These are phyloP conservation scores for Yoshiicerus persimilis DNA, from an alignment of 1,140 invertebrate genomes.

Conservation along the genomic window DNA sequence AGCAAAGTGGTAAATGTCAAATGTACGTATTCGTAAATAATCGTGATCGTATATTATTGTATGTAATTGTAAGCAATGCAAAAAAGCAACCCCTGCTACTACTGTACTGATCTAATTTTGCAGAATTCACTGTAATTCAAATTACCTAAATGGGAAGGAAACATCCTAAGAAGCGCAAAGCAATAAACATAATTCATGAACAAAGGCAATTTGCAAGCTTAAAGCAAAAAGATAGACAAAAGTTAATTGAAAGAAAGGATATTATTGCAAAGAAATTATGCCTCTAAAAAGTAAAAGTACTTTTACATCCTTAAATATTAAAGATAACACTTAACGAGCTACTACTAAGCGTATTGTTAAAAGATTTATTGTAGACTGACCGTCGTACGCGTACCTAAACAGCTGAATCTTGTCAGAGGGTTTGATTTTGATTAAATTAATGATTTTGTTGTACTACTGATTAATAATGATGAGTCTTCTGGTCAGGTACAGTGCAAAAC, in stretches of 20 bases:
- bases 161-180: not conserved
- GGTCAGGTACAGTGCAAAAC: slow-evolving; percentile 1
- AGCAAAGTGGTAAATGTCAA: not conserved
- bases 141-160: not conserved
- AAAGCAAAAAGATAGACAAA: not conserved
- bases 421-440: not conserved
- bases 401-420: slow-evolving; percentile 9
- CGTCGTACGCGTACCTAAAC: slow-evolving; percentile 27
- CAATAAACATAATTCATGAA: not conserved
- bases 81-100: not conserved
- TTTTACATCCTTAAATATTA: not conserved
- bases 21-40: not conserved
- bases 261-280: not conserved
- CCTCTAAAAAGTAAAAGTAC: not conserved
- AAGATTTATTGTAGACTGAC: slow-evolving; percentile 28
- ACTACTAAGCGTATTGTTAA: not conserved
- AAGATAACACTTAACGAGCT: not conserved
- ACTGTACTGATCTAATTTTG: slow-evolving; percentile 17
- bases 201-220: not conserved
- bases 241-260: not conserved
- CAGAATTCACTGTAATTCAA: not conserved
- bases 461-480: slow-evolving; percentile 20
- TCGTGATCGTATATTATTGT: not conserved
- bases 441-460: slow-evolving; percentile 17
- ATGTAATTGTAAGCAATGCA: not conserved